These are phyloP conservation scores for Habroteleia sp. DNA, from an alignment of 2,888 invertebrate species.

Conservation along the genomic window DNA sequence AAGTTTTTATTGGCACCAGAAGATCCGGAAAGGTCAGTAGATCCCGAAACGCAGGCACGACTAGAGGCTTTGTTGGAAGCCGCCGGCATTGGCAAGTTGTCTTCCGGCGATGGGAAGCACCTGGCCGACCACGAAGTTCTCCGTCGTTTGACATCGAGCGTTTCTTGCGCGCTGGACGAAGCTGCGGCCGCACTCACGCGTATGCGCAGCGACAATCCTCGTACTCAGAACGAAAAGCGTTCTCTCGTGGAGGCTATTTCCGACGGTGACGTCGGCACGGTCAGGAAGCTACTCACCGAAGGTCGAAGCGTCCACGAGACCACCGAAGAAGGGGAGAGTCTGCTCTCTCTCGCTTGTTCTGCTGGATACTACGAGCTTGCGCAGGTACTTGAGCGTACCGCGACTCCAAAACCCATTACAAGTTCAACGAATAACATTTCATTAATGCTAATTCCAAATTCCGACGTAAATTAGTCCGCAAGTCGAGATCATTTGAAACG, in stretches of 20 bases:
- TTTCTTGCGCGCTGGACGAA: constrained; percentile 97
- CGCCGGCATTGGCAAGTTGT: constrained; percentile 92
- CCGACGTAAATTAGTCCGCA: no score
- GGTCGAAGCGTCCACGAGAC: constrained; percentile 97
- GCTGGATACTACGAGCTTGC: constrained; percentile 98
- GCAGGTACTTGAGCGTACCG: constrained; percentile 84
- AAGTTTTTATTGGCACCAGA: constrained; percentile 85
- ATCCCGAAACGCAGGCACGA: constrained; percentile 93
- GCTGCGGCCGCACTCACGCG: constrained; percentile 97
- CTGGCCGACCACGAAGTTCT: constrained; percentile 94
- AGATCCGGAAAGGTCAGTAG: constrained; percentile 86
- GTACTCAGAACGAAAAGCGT: constrained; percentile 85
- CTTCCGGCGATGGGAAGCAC: constrained; percentile 90
- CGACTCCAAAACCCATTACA: no score
- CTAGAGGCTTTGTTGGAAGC: constrained; percentile 96
- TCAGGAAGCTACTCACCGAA: constrained; percentile 94
- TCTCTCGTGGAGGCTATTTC: constrained; percentile 96
- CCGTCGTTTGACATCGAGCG: constrained; percentile 92
- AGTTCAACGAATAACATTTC: no score
- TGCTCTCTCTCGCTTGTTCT: constrained; percentile 97
- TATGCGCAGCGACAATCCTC: constrained; percentile 95
- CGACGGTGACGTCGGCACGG: constrained; percentile 96
- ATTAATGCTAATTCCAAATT: no score
- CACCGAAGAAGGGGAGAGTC: constrained; percentile 97
- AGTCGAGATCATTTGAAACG: no score